phyloP scores from a whole-genome alignment of 2,888 invertebrate species.

The Podotricha telesiphe region DNA sequence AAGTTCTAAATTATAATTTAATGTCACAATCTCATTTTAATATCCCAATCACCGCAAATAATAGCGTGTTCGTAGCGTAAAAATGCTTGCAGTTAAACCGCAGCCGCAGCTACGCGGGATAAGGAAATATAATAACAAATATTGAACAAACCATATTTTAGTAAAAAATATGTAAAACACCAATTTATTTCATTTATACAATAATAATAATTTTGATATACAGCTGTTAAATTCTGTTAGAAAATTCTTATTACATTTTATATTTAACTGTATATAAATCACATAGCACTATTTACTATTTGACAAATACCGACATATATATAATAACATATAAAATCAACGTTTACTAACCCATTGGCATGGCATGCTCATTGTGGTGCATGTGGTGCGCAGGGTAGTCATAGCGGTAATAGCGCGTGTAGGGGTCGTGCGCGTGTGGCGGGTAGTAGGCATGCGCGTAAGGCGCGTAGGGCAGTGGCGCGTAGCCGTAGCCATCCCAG shows the following conservation, averaged over 20 bases:
- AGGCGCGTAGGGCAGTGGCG: conserved; percentile 57
- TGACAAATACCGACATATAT: not conserved
- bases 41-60: not conserved
- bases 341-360: conserved; percentile 71
- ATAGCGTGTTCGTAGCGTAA: not conserved
- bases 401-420: conserved; percentile 77
- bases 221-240: too few species aligned
- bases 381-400: conserved; percentile 72
- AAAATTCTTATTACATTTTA: not conserved
- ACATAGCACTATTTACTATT: not conserved
- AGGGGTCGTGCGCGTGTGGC: conserved; percentile 69
- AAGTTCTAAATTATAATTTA: not conserved
- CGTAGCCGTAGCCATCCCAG: conserved; percentile 70
- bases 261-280: not conserved
- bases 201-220: too few species aligned
- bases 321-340: conserved; percentile 45
- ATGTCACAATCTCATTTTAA: not conserved
- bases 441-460: conserved; percentile 58
- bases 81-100: not conserved
- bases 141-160: not conserved
- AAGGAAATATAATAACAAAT: not conserved
- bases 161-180: not conserved
- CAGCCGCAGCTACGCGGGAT: not conserved
- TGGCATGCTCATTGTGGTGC: conserved; percentile 73
- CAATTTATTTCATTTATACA: too few species aligned